Evolutionary conservation across 2,113 vertebrate species (phyloP), one percentile per base, ranked within the genome.

Genomic region (Pedetes capensis): DNA sequence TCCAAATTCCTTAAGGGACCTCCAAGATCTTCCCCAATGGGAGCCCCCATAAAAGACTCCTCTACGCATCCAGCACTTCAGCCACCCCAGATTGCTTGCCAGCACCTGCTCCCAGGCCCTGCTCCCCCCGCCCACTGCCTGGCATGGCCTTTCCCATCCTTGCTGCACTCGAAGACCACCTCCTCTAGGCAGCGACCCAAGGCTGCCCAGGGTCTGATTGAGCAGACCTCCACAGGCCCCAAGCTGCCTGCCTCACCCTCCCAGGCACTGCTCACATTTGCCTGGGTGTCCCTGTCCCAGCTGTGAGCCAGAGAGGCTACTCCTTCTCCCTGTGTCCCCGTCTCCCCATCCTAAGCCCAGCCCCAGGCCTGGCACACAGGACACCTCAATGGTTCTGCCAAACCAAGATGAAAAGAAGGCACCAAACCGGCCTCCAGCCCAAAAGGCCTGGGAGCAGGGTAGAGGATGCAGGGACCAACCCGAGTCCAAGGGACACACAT

Each of bases 161-260:
- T 9, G 55, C 63, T 42, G 61, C 42, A 12, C 34, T 25, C 25
- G 29, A 74, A 69, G 0, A 55, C 27, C 57, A 59, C 57, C 63
- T 75, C 63, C 59, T 63, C 72, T 44, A 39, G 42, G 18, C 94
- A 89, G n/a, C 17, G 17, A 37, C 74, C 89, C 2, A 5, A 94
- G 47, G 81, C 10, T 57, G 1, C 29, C 83, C 13, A 64, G 59
- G 37, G 37, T 71, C 66, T 76, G n/a, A 86, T 17, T 12, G 44
- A 10, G 29, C 44, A 1, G 7, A 5, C 11, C 12, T 66, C 20
- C 49, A 68, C 14, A n/a, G n/a, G 23, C 27, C 37, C 44, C 34
- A 7, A 1, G 47, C 39, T 37, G 8, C 4, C 10, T 32, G 25
- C 9, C 27, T 82, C 49, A 25, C 78, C 17, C 39, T 75, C 72